These are phyloP conservation scores for Nycticorax nycticorax DNA, from an alignment of 2,113 vertebrate genomes.

Conservation along the genomic window DNA sequence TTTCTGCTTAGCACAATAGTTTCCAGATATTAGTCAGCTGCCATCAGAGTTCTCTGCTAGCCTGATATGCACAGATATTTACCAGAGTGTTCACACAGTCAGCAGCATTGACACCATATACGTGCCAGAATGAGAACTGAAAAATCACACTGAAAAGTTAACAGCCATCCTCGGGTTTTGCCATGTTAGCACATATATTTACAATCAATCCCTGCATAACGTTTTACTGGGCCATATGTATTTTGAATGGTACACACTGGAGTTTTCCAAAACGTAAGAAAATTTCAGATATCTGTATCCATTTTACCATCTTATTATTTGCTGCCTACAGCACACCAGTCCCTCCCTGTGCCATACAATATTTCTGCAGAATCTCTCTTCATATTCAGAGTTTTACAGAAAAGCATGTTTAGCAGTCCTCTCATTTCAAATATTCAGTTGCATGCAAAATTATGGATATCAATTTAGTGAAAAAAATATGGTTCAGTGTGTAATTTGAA, in stretches of 20 bases:
- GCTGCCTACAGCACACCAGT: not conserved
- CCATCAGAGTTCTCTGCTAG: not conserved
- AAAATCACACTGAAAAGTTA: not conserved
- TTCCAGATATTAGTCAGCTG: not conserved
- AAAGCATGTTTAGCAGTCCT: not conserved
- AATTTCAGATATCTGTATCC: not conserved
- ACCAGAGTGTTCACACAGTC: not conserved
- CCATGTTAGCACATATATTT: not conserved
- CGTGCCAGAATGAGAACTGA: not conserved
- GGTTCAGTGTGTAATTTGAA: not conserved
- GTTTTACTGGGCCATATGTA: not conserved
- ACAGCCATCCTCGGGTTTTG: not conserved
- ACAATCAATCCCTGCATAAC: not conserved
- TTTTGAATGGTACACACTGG: not conserved
- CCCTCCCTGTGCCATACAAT: not conserved
- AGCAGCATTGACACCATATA: accelerated
- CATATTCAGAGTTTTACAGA: not conserved
- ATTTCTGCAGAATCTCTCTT: not conserved
- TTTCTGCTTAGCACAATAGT: not conserved
- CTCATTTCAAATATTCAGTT: not conserved
- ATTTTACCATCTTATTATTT: not conserved
- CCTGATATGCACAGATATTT: not conserved
- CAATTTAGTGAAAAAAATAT: not conserved
- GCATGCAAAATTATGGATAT: not conserved
- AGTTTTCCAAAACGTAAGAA: not conserved